Evolutionary conservation across 2,888 invertebrate species (phyloP), one percentile per base, ranked within the genome.

Genomic region (Hirtodrosophila histrioides): DNA sequence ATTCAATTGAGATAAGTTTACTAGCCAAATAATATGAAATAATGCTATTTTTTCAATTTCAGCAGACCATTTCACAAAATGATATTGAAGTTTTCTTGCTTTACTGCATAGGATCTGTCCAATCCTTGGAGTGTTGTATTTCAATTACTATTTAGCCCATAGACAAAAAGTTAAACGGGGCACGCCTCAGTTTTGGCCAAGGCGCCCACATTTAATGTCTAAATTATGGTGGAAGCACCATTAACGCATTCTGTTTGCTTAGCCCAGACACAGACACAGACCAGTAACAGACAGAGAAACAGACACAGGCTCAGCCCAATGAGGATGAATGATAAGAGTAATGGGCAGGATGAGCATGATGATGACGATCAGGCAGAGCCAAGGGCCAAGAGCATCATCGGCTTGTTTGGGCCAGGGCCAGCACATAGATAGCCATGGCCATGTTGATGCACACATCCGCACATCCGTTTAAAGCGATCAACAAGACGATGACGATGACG

Each of bases 161-260:
- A 9, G 31, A 31, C 31, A 3, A 31, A 31, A 31, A 27, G 5
- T 31, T 8, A 31, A 31, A 9, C 31, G 31, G 11, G 1, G 27
- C 72, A 64, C 75, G 55, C 64, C 61, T 2, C 65, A 43, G 37
- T 41, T 9, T 36, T 35, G 41, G 17, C 17, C 43, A 17, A 45
- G 41, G 60, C 66, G 58, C 69, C 75, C 76, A 70, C 64, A 62
- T 69, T 75, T 81, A 83, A 81, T 81, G 84, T 80, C 81, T 81
- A 80, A 81, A 83, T 81, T 83, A 81, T 71, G 78, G 72, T 69
- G 71, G 60, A 67, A 51, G 72, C 49, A 65, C 54, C 76, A 79
- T 79, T 79, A 79, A 71, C 70, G 80, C 64, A 49, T 43, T 67
- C 67, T 76, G 69, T 84, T 80, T 78, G 76, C 64, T 78, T 75